phyloP scores from a whole-genome alignment of 1,140 invertebrate species.

The Agrypnia vestita region DNA sequence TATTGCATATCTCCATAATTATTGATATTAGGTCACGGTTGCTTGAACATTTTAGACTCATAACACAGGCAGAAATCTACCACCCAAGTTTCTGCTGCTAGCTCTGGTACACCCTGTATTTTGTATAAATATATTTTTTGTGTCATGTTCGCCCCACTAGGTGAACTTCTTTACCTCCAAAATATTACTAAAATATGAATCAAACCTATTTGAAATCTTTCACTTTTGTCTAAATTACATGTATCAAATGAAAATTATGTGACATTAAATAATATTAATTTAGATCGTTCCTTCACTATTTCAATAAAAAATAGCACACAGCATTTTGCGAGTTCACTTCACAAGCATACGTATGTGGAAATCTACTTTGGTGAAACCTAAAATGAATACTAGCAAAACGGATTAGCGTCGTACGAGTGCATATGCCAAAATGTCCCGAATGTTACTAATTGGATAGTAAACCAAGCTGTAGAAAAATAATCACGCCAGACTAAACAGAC shows the following conservation, averaged over 20 bases:
- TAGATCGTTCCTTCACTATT: too few relatives aligned
- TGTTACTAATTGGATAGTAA: constrained; percentile 31
- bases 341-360: neutral
- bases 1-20: too few relatives aligned
- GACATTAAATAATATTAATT: neutral
- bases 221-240: neutral
- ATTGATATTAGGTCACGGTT: too few relatives aligned
- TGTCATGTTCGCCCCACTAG: too few relatives aligned
- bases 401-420: neutral
- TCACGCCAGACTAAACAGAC: neutral
- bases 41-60: too few relatives aligned
- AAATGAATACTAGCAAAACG: neutral
- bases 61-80: too few relatives aligned
- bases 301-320: neutral
- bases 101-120: too few relatives aligned
- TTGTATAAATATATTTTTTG: too few relatives aligned
- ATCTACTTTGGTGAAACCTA: neutral
- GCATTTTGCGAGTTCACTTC: neutral
- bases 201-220: too few relatives aligned
- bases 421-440: constrained; percentile 27
- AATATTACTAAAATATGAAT: too few relatives aligned
- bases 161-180: too few relatives aligned
- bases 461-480: neutral
- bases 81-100: too few relatives aligned
- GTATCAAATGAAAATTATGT: neutral